These are phyloP conservation scores for Chaenocephalus aceratus DNA, from an alignment of 2,113 vertebrate genomes.

Conservation along the genomic window DNA sequence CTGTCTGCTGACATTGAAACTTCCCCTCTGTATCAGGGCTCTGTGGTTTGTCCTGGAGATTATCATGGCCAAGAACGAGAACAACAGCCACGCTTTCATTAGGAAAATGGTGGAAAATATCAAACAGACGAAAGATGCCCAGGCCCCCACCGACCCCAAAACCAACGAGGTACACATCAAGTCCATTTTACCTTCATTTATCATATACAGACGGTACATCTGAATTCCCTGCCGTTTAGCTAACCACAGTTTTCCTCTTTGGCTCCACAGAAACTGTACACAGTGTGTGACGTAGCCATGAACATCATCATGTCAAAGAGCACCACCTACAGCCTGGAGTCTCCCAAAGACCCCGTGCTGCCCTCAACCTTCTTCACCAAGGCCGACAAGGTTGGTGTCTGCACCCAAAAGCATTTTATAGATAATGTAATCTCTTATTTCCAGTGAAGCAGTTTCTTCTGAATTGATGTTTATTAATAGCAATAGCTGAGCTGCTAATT, in stretches of 20 bases:
- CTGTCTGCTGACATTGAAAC: background rate
- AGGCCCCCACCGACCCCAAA: conserved; percentile 93
- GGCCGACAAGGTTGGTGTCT: conserved; percentile 92
- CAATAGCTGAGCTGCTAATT: background rate
- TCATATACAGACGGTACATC: background rate
- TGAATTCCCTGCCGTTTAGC: background rate
- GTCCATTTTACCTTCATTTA: no score
- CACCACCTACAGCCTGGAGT: conserved; percentile 98
- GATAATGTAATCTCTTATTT: background rate
- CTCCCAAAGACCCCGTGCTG: conserved; percentile 97
- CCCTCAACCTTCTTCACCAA: conserved; percentile 96
- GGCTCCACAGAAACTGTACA: conserved; percentile 92
- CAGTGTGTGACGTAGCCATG: conserved; percentile 98
- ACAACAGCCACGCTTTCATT: conserved; percentile 99
- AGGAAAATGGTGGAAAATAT: conserved; percentile 99
- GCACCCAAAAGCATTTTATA: background rate
- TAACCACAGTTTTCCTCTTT: conserved; percentile 10
- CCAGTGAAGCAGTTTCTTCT: background rate
- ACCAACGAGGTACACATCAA: conserved; percentile 90
- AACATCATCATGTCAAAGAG: conserved; percentile 99
- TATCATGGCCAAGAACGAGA: conserved; percentile 99
- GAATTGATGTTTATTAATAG: no score
- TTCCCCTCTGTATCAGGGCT: conserved; percentile 83
- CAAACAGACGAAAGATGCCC: conserved; percentile 98
- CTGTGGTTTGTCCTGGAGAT: conserved; percentile 99